A percentile compares a stretch with the other conserved stretches of the same genome.
Evolutionary conservation across 2,888 invertebrate genomes (phyloP).

Genomic region (Luperina nickerlii): DNA sequence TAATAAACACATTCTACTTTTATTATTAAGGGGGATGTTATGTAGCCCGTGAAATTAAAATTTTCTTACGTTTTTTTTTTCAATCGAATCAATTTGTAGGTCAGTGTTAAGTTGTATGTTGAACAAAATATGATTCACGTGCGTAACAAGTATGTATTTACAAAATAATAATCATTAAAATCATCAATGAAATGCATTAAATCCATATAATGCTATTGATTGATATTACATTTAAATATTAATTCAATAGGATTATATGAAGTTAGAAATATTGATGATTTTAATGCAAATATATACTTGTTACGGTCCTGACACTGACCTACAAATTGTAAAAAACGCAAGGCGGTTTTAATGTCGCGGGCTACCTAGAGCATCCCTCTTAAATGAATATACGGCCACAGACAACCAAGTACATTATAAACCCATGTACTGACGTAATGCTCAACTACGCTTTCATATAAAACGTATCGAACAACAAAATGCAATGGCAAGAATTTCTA

Average conservation of each 20-base stretch:
- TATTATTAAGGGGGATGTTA: neutral
- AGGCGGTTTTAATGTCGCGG: neutral
- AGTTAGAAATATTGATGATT: too few species aligned
- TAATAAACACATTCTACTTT: slow-evolving; percentile 31
- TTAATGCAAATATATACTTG: neutral
- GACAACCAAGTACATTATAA: slow-evolving; percentile 26
- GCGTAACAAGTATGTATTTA: neutral
- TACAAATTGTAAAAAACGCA: neutral
- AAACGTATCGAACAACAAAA: slow-evolving; percentile 53
- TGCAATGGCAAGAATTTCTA: slow-evolving; percentile 67
- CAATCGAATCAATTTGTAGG: too few species aligned
- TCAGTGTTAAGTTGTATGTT: neutral
- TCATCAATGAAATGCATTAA: neutral
- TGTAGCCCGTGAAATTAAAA: neutral
- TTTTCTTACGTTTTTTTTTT: neutral
- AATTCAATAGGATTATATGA: too few species aligned
- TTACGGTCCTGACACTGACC: neutral
- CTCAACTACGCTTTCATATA: slow-evolving; percentile 57
- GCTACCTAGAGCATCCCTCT: neutral
- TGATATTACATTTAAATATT: too few species aligned
- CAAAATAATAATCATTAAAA: neutral
- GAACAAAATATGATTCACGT: neutral
- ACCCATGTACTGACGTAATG: slow-evolving; percentile 35
- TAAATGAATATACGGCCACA: slow-evolving; percentile 33
- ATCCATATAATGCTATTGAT: neutral